Evolutionary conservation across 2,888 invertebrate genomes (phyloP).

Genomic region (Sminthurides aquaticus): DNA sequence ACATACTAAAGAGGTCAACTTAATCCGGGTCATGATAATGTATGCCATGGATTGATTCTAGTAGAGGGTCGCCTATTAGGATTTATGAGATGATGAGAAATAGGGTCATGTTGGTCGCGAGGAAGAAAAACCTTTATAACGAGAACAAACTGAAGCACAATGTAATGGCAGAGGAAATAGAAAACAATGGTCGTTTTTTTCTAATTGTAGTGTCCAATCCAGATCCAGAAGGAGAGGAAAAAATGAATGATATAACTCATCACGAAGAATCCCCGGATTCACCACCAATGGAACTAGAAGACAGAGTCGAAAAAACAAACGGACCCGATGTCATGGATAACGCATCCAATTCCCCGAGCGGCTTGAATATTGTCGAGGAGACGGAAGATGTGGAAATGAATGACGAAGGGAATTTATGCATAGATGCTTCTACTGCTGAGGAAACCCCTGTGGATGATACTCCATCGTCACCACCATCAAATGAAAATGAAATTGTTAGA

Average conservation of each 20-base stretch:
- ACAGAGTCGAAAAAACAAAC: neutral
- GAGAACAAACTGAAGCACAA: too few relatives aligned
- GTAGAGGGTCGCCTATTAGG: too few relatives aligned
- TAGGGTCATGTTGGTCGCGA: too few relatives aligned
- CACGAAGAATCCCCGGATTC: slow-evolving; percentile 14
- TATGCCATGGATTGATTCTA: too few relatives aligned
- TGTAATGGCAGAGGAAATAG: neutral
- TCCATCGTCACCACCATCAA: neutral
- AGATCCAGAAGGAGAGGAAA: neutral
- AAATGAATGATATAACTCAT: slow-evolving; percentile 12
- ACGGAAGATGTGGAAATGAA: neutral
- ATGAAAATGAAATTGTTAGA: slow-evolving; percentile 1
- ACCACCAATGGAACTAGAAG: slow-evolving; percentile 3
- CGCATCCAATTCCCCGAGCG: slow-evolving; percentile 9
- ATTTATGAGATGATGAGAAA: too few relatives aligned
- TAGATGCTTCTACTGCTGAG: neutral
- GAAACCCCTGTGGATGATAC: neutral
- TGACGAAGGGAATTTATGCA: slow-evolving; percentile 12
- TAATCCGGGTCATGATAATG: too few relatives aligned
- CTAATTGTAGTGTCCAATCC: neutral
- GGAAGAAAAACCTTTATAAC: too few relatives aligned
- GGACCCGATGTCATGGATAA: slow-evolving; percentile 12
- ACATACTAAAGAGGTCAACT: too few relatives aligned
- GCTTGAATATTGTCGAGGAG: slow-evolving; percentile 18
- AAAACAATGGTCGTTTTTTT: neutral